phyloP scores from a whole-genome alignment of 2,888 invertebrate genomes.

The Salticus scenicus region DNA sequence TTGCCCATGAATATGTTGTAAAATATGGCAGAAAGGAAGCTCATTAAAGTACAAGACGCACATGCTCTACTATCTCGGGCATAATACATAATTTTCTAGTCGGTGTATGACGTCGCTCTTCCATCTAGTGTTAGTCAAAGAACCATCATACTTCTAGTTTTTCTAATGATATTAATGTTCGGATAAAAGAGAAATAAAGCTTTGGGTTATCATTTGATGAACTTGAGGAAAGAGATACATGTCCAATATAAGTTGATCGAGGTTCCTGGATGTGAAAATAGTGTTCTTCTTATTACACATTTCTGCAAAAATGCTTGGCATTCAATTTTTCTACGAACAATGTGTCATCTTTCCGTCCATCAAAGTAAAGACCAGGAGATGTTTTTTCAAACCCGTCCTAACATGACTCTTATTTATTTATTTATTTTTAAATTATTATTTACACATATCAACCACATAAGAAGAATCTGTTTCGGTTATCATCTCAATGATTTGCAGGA shows the following conservation, averaged over 20 bases:
- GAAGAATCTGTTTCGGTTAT: constrained; percentile 8
- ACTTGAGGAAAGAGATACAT: background rate
- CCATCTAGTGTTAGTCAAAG: too few species aligned
- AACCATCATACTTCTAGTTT: too few species aligned
- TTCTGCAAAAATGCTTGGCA: constrained; percentile 17
- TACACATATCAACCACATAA: constrained; percentile 20
- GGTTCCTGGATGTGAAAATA: constrained; percentile 10
- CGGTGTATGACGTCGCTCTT: too few species aligned
- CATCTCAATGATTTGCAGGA: background rate
- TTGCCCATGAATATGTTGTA: too few species aligned
- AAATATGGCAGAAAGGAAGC: too few species aligned
- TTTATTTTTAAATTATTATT: too few species aligned
- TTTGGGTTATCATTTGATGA: too few species aligned
- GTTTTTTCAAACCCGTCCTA: constrained; percentile 13
- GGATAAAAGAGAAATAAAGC: too few species aligned
- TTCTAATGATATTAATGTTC: too few species aligned
- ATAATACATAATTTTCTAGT: too few species aligned
- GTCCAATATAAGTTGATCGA: constrained; percentile 5
- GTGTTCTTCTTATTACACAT: constrained; percentile 14
- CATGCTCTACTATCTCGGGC: too few species aligned
- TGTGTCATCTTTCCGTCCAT: constrained; percentile 5
- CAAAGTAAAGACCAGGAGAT: constrained; percentile 14
- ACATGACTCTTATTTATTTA: background rate
- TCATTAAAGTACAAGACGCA: too few species aligned
- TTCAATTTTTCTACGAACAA: constrained; percentile 20